Evolutionary conservation across 2,113 vertebrate genomes (phyloP), one percentile per base, ranked within the genome.

Genomic region (Rhinolophus sinicus): DNA sequence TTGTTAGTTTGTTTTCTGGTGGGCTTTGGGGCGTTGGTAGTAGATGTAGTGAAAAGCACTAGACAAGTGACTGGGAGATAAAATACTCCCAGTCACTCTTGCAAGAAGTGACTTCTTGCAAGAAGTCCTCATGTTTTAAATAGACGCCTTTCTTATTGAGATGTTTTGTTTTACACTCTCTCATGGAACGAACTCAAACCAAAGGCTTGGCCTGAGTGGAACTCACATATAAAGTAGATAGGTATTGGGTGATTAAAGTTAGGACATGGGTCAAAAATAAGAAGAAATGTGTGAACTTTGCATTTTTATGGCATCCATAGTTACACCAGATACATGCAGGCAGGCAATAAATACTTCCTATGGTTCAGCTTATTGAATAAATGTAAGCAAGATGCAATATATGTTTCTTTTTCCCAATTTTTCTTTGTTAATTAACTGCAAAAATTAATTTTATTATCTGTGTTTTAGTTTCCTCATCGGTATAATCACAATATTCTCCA

Each of bases 401-500:
- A 50, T 28, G 60, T n/a, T 33, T 84, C 35, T 85, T 35, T 54
- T 65, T 18, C 3, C 28, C 30, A 38, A 64, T 30, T 44, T 40
- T 90, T 93, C 35, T 28, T 44, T 78, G 6, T 77, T 84, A 35
- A 56, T 56, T 87, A 77, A 69, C 16, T 62, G 2, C 14, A 58
- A 94, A 96, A 84, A 70, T 54, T 50, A 87, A 67, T 92, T 94
- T 76, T 84, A 62, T 28, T 92, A 64, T 87, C 38, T 67, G 11
- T 94, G 70, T 81, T 90, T 90, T 33, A 86, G 16, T 73, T 94
- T 93, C 56, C 40, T 94, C 64, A 73, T 93, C 77, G 60, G 1
- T 81, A 78, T 28, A 92, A 82, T 88, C 60, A 97, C 28, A 96
- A 82, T 62, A 84, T 19, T 78, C 5, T 72, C 33, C 93, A 70